Percentiles rank a stretch among this genome's conserved stretches.
These are phyloP conservation scores for Cantharis lateralis DNA, from an alignment of 2,888 invertebrate genomes.

Conservation along the genomic window DNA sequence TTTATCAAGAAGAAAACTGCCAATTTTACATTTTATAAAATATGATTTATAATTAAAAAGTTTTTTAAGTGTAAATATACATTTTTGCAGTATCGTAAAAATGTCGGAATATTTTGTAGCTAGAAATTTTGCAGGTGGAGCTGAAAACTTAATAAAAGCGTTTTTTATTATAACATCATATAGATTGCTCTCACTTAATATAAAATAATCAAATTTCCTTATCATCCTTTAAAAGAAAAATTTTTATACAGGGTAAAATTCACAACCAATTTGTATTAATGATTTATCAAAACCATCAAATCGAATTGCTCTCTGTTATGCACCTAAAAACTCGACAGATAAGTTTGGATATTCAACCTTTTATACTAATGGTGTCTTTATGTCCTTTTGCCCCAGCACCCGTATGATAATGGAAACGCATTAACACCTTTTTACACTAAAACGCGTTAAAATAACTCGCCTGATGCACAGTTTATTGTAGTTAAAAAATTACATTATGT, in stretches of 20 bases:
- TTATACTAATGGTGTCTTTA: conserved; percentile 17
- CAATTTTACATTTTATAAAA: background rate
- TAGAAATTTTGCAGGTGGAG: background rate
- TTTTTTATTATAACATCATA: background rate
- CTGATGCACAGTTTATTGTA: background rate
- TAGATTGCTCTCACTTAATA: background rate
- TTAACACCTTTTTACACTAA: conserved; percentile 9
- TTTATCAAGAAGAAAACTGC: background rate
- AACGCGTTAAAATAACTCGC: conserved; percentile 6
- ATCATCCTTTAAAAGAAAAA: background rate
- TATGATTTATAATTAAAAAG: background rate
- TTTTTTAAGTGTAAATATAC: background rate
- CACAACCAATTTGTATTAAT: background rate
- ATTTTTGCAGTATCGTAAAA: background rate
- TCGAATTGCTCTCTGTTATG: background rate
- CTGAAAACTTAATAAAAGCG: background rate
- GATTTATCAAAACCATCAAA: background rate
- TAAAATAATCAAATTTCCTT: background rate
- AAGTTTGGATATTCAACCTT: conserved; percentile 9
- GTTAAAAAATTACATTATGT: background rate
- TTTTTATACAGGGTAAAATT: too few species aligned
- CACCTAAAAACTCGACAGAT: conserved; percentile 5
- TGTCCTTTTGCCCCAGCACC: conserved; percentile 4
- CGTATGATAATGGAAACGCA: conserved; percentile 8
- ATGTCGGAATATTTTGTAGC: background rate